A percentile compares a stretch with the other conserved stretches of the same genome.
phyloP scores from a whole-genome alignment of 2,113 vertebrate genomes.

The Forbesichthys agassizii region DNA sequence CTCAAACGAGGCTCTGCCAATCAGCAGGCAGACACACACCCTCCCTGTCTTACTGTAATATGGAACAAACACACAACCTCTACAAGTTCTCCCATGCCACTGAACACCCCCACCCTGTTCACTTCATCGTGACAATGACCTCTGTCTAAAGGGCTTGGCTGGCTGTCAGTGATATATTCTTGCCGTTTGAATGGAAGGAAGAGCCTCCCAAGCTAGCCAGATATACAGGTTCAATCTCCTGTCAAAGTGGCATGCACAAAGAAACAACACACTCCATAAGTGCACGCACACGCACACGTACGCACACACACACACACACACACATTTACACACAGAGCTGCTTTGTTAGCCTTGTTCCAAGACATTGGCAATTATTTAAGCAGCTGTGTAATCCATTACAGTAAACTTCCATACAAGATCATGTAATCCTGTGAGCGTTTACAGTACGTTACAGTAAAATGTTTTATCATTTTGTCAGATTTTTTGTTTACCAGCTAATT shows the following conservation, averaged over 20 bases:
- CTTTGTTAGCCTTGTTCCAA: slow-evolving; percentile 37
- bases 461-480: slow-evolving; percentile 37
- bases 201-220: slow-evolving; percentile 56
- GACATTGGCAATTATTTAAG: slow-evolving; percentile 43
- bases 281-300: neutral
- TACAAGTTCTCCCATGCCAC: slow-evolving; percentile 19
- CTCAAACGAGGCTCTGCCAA: slow-evolving; percentile 8
- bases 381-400: slow-evolving; percentile 15
- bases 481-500: slow-evolving; percentile 41
- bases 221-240: slow-evolving; percentile 43
- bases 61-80: slow-evolving; percentile 24
- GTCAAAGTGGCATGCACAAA: slow-evolving; percentile 47
- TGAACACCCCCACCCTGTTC: slow-evolving; percentile 30
- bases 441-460: slow-evolving; percentile 27
- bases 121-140: slow-evolving; percentile 63
- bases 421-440: slow-evolving; percentile 17
- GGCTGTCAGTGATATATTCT: slow-evolving; percentile 68
- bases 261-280: slow-evolving; percentile 37
- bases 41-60: neutral
- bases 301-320: neutral
- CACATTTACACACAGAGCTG: neutral
- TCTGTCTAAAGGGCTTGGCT: slow-evolving; percentile 70
- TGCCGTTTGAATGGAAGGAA: slow-evolving; percentile 60
- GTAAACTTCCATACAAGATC: slow-evolving; percentile 28
- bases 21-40: slow-evolving; percentile 1